Conservation (phyloP, 2,797 vertebrate genomes). For the Sebastolobus altivelis region DNA sequence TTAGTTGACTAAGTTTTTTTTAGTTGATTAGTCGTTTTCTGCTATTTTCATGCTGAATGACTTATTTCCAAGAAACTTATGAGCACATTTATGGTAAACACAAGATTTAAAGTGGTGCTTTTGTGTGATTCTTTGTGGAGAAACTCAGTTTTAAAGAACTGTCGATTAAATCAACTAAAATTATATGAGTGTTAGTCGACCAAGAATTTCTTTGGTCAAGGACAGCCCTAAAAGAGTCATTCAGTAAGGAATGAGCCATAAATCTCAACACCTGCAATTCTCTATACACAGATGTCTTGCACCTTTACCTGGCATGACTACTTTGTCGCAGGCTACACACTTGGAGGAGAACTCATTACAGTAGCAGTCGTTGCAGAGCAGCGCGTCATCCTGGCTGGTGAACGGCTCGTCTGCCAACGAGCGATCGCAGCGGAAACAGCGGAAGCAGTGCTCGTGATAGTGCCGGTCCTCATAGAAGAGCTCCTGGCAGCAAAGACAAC, state of each 20-base stretch:
- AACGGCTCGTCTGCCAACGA: slow-evolving; percentile 96
- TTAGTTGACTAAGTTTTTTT: too few relatives aligned
- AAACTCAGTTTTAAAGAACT: too few relatives aligned
- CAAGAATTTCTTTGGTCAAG: too few relatives aligned
- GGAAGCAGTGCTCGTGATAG: slow-evolving; percentile 98
- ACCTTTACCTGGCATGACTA: slow-evolving; percentile 96
- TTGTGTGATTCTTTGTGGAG: too few relatives aligned
- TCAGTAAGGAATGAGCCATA: neutral
- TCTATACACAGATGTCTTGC: neutral
- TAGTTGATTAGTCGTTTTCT: too few relatives aligned
- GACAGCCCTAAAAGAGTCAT: neutral
- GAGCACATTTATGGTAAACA: too few relatives aligned
- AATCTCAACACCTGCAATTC: neutral
- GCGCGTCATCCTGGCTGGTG: slow-evolving; percentile 94
- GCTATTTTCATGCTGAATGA: too few relatives aligned
- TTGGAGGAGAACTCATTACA: slow-evolving; percentile 98
- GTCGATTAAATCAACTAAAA: too few relatives aligned
- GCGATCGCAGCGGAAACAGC: slow-evolving; percentile 96
- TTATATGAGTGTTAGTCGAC: too few relatives aligned
- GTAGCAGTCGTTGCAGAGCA: slow-evolving; percentile 98
- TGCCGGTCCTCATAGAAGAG: slow-evolving; percentile 98
- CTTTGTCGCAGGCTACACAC: slow-evolving; percentile 95
- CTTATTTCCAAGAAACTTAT: too few relatives aligned
- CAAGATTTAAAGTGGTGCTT: too few relatives aligned
- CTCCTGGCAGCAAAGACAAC: slow-evolving; percentile 85